phyloP scores from a whole-genome alignment of 1,140 invertebrate genomes.

The Drosophila orena region DNA sequence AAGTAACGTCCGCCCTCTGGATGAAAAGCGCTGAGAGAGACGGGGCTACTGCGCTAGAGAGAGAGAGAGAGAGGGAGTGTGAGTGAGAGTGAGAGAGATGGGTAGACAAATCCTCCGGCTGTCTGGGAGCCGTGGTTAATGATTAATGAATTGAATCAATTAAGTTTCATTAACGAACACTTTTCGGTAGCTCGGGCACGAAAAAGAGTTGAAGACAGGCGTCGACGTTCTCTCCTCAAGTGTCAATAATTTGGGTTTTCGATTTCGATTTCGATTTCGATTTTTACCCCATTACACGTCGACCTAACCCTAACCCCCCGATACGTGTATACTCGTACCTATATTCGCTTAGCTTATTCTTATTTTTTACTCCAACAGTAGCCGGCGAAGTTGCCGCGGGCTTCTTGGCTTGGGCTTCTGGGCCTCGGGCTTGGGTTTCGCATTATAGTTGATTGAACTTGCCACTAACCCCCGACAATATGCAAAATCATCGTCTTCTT shows the following conservation, averaged over 20 bases:
- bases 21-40: background rate
- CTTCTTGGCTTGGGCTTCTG: slow-evolving; percentile 16
- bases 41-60: background rate
- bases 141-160: slow-evolving; percentile 84
- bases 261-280: slow-evolving; percentile 59
- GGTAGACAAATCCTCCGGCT: slow-evolving; percentile 16
- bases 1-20: slow-evolving; percentile 24
- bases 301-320: slow-evolving; percentile 5
- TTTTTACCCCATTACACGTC: slow-evolving; percentile 15
- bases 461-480: slow-evolving; percentile 49
- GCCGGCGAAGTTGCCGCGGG: slow-evolving; percentile 29
- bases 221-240: slow-evolving; percentile 67
- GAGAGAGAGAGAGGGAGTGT: background rate
- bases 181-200: slow-evolving; percentile 64
- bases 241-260: slow-evolving; percentile 79
- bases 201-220: slow-evolving; percentile 49
- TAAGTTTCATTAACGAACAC: slow-evolving; percentile 84
- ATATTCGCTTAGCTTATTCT: background rate
- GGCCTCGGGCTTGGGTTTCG: slow-evolving; percentile 25
- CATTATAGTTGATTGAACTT: slow-evolving; percentile 78
- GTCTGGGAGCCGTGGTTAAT: slow-evolving; percentile 48
- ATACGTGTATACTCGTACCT: too few species aligned
- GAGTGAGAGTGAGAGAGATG: background rate
- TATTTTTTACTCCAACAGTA: slow-evolving; percentile 22
- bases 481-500: slow-evolving; percentile 72